These are phyloP conservation scores for Brachionus angularis DNA, from an alignment of 1,140 invertebrate genomes.

Conservation along the genomic window DNA sequence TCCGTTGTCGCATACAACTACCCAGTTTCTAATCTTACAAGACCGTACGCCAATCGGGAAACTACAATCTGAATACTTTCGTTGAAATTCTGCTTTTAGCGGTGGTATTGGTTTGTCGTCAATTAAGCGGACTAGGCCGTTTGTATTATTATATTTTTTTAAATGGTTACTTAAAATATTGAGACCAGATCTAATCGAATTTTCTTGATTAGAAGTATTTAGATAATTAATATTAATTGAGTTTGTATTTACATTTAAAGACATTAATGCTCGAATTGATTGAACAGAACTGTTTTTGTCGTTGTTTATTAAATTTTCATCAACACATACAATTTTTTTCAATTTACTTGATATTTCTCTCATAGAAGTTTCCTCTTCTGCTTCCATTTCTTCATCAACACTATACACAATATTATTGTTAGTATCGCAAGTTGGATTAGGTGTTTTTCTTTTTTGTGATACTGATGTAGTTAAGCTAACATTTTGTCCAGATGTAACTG, in stretches of 20 bases:
- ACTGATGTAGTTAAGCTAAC: background rate
- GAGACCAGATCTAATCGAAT: background rate
- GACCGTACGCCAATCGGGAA: constrained; percentile 26
- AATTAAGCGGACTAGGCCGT: background rate
- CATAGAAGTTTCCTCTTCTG: background rate
- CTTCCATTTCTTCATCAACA: constrained; percentile 4
- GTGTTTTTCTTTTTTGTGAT: constrained; percentile 1
- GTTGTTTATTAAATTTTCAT: background rate
- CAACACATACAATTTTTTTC: background rate
- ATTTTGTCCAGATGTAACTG: background rate
- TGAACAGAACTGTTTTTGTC: background rate
- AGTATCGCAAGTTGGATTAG: background rate
- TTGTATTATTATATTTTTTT: background rate
- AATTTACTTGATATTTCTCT: background rate
- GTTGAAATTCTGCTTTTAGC: constrained; percentile 25
- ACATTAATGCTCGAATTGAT: background rate
- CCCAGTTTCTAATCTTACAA: constrained; percentile 27
- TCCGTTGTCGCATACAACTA: constrained; percentile 34
- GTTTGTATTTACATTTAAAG: background rate
- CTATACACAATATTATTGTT: constrained; percentile 8
- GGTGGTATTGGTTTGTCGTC: constrained; percentile 1
- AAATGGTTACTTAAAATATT: constrained; percentile 17
- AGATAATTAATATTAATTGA: background rate
- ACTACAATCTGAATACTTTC: constrained; percentile 6
- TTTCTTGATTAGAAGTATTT: too few relatives aligned